Conservation (phyloP, 1,140 invertebrate genomes). For the Neotoxoptera formosana region DNA sequence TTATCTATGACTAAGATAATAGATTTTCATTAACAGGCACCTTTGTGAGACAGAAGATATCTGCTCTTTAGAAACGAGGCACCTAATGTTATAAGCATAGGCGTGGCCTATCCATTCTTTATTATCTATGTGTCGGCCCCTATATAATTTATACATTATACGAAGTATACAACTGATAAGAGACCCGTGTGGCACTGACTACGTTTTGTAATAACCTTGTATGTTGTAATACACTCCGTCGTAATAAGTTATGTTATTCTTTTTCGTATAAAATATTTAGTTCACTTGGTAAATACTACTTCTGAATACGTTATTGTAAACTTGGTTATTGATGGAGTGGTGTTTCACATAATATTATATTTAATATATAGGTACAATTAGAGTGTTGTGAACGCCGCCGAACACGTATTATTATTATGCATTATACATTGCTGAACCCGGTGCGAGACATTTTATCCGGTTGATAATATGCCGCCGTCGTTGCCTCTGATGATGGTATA, state of each 20-base stretch:
- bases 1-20: too few relatives aligned
- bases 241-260: neutral
- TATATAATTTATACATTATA: neutral
- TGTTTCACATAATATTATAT: neutral
- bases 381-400: neutral
- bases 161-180: neutral
- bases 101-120: too few relatives aligned
- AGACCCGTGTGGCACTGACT: neutral
- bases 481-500: neutral
- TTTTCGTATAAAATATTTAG: neutral
- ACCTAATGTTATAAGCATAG: too few relatives aligned
- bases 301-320: neutral
- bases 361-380: conserved; percentile 11
- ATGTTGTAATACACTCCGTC: neutral
- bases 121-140: too few relatives aligned
- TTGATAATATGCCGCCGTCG: conserved; percentile 42
- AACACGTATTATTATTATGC: neutral
- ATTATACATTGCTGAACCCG: neutral
- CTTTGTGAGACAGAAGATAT: too few relatives aligned
- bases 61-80: too few relatives aligned
- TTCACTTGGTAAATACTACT: neutral
- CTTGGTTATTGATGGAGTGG: too few relatives aligned
- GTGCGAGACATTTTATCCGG: conserved; percentile 48
- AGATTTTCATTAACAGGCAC: too few relatives aligned
- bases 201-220: too few relatives aligned